Evolutionary conservation across 2,113 vertebrate species (phyloP), one percentile per base, ranked within the genome.

Genomic region (Centropus unirufus): DNA sequence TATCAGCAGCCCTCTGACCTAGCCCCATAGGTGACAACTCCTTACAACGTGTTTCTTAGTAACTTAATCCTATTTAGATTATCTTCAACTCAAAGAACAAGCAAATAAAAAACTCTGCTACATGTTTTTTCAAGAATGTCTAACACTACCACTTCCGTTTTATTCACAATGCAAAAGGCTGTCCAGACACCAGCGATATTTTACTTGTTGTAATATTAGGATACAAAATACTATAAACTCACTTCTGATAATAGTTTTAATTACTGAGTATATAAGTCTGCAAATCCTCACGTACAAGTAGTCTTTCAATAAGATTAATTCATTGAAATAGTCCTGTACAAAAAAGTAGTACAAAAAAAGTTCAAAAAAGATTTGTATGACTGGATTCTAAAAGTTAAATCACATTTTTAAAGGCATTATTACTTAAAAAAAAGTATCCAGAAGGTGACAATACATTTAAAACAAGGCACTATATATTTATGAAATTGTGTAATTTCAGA

Each of bases 31-130:
- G 51, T 67, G 62, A 91, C n/a, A 51, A 21, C n/a, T 94, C 79
- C 47, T 67, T 74, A 70, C 26, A 81, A 66, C 15, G 21, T 87
- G 96, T 97, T 97, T 97, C 86, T 92, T 94, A 95, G 90, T 87
- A 96, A 97, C 93, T 93, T 95, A 97, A 98, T 96, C 92, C 92
- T 86, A 92, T 94, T 97, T 96, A 93, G 90, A 72, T 63, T 92
- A 69, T 42, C 95, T 91, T 96, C 90, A 94, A 96, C 96, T 94
- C 75, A 93, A 93, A 92, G 83, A 94, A 91, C 27, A 57, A 58
- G 64, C 32, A 79, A 94, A 93, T 91, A 83, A 92, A 76, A 94
- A 89, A 77, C 36, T 70, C 83, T 87, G 57, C 54, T 70, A 62
- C 20, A 64, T 63, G 87, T 77, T 97, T 97, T 96, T 88, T 79